Conservation (phyloP, 2,888 invertebrate species). For the Bombylius discolor region DNA sequence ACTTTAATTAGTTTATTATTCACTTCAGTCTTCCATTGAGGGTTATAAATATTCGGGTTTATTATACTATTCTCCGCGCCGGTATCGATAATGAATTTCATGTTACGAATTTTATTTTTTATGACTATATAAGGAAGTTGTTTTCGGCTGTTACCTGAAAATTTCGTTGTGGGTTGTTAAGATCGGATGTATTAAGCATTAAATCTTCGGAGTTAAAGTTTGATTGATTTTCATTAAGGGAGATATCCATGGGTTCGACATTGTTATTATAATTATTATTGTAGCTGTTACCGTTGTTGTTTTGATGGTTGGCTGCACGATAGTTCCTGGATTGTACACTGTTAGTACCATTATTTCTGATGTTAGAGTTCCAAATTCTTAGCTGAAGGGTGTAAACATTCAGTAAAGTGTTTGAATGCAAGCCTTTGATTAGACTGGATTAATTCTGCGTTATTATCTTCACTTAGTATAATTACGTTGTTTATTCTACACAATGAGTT, state of each 20-base stretch:
- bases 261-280: no score
- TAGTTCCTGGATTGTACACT: no score
- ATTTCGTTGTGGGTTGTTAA: neutral
- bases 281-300: no score
- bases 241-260: slow-evolving; percentile 2
- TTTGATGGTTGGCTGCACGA: no score
- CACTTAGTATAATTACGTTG: neutral
- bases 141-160: neutral
- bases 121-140: slow-evolving; percentile 6
- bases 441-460: neutral
- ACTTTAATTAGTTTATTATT: slow-evolving; percentile 2
- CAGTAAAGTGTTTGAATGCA: slow-evolving; percentile 3
- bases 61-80: slow-evolving; percentile 6
- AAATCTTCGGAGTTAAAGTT: no score
- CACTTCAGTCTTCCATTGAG: slow-evolving; percentile 3
- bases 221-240: neutral
- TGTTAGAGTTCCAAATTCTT: neutral
- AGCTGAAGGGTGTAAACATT: slow-evolving; percentile 2
- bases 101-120: neutral
- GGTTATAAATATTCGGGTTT: neutral
- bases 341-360: no score
- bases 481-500: neutral
- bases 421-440: slow-evolving; percentile 2
- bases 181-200: no score
- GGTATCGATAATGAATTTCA: slow-evolving; percentile 4